Conservation (phyloP, 30 jellyfish, hydroid and myxozoan genomes). For the Turritopsis dohrnii region DNA sequence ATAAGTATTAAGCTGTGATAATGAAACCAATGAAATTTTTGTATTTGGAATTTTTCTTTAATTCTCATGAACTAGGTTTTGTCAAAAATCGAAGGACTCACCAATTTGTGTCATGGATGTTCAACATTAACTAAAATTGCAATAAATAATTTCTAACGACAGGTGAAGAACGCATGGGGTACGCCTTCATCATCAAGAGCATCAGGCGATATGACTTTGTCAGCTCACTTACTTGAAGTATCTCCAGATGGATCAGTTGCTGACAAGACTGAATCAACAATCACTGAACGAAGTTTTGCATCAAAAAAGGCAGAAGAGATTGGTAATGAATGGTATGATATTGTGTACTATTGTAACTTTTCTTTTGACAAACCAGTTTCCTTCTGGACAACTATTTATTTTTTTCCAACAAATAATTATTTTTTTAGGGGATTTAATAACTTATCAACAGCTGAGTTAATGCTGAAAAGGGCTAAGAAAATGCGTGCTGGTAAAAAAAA, state of each 20-base stretch:
- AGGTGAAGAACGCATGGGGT: conserved; percentile 3
- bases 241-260: conserved; percentile 34
- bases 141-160: too few species aligned
- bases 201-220: neutral
- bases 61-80: too few species aligned
- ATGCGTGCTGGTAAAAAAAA: conserved; percentile 48
- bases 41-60: too few species aligned
- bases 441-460: conserved; percentile 52
- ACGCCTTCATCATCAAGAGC: conserved; percentile 22
- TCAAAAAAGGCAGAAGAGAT: conserved; percentile 39
- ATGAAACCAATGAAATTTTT: too few species aligned
- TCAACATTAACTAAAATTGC: too few species aligned
- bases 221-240: conserved; percentile 23
- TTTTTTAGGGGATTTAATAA: conserved; percentile 64
- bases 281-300: conserved; percentile 32
- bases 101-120: too few species aligned
- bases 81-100: too few species aligned
- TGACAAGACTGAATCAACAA: conserved; percentile 38
- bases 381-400: too few species aligned
- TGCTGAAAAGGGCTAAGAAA: conserved; percentile 63
- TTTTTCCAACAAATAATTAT: neutral
- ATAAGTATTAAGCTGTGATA: too few species aligned
- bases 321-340: conserved; percentile 38
- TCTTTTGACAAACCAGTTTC: too few species aligned
- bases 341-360: too few species aligned